Conservation (phyloP, 2,113 vertebrate species). For the Muntiacus muntjak region DNA sequence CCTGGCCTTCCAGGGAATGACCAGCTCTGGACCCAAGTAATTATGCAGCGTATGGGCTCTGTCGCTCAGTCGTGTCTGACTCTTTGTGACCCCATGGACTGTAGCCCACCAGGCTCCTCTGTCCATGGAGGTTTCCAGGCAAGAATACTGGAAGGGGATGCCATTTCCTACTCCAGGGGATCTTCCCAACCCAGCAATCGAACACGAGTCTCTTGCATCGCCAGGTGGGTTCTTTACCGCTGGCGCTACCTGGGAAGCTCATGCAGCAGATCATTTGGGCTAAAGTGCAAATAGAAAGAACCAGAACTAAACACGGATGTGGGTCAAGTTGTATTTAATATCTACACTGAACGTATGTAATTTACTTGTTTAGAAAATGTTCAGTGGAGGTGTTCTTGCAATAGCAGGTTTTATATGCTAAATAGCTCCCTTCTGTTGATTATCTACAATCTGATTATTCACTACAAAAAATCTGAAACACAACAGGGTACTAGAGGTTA, state of each 20-base stretch:
- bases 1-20: background rate
- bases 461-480: background rate
- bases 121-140: background rate
- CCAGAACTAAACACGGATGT: background rate
- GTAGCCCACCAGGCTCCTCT: background rate
- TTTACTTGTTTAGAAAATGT: background rate
- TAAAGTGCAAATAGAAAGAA: background rate
- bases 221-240: background rate
- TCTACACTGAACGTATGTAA: background rate
- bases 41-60: background rate
- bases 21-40: background rate
- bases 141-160: background rate
- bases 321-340: background rate
- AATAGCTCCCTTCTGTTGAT: background rate
- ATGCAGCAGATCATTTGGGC: background rate
- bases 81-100: background rate
- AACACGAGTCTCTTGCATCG: background rate
- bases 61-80: fast-evolving
- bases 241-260: background rate
- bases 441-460: background rate
- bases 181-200: background rate
- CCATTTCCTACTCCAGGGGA: background rate
- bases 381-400: background rate
- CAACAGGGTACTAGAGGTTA: background rate
- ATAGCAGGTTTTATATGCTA: background rate